A percentile compares a stretch with the other conserved stretches of the same genome.
Conservation (phyloP, 2,888 invertebrate genomes). For the Dryococelus australis region DNA sequence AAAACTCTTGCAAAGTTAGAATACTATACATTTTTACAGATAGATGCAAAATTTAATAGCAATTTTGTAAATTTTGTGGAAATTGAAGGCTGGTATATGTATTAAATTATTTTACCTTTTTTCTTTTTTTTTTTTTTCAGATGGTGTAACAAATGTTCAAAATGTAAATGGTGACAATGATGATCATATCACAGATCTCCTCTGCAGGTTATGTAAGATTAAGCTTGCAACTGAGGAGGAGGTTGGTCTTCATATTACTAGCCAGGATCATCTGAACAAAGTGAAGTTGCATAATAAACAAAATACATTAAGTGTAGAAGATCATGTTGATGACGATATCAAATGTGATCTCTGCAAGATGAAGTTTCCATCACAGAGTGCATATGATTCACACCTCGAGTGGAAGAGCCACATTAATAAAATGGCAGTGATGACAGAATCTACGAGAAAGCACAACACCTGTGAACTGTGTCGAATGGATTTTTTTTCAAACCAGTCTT, state of each 20-base stretch:
- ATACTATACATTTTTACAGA: too few relatives aligned
- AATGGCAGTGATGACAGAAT: background rate
- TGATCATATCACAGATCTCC: background rate
- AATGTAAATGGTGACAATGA: background rate
- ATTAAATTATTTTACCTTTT: too few relatives aligned
- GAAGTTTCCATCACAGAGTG: background rate
- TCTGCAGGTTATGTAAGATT: background rate
- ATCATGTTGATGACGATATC: background rate
- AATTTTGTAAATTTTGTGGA: too few relatives aligned
- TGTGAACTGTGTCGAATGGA: constrained; percentile 16
- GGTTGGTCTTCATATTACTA: background rate
- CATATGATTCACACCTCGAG: background rate
- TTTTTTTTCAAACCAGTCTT: background rate
- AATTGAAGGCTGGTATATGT: too few relatives aligned
- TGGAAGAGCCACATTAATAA: background rate
- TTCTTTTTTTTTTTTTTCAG: background rate
- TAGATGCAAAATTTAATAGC: too few relatives aligned
- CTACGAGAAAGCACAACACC: background rate
- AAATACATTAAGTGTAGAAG: background rate
- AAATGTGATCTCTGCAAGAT: background rate
- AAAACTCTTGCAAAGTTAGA: too few relatives aligned
- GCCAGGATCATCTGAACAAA: background rate
- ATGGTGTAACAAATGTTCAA: background rate
- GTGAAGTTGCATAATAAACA: background rate
- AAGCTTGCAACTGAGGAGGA: background rate